These are phyloP conservation scores for Ceratina japonica DNA, from an alignment of 1,140 invertebrate species.

Conservation along the genomic window DNA sequence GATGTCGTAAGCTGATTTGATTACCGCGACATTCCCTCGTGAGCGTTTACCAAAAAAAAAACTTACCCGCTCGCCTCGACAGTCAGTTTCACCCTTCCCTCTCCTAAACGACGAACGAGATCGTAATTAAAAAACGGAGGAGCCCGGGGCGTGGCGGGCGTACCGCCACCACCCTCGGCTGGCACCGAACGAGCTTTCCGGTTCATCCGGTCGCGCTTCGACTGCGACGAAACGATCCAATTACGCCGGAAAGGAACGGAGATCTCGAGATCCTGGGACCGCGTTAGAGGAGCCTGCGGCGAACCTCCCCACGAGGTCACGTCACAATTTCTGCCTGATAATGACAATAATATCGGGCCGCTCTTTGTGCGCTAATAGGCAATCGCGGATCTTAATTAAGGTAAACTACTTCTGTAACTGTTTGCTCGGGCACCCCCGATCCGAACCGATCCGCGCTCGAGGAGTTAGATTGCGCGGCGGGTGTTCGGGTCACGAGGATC, in stretches of 20 bases:
- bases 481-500: slow-evolving; percentile 40
- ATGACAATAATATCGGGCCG: slow-evolving; percentile 55
- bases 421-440: slow-evolving; percentile 30
- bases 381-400: slow-evolving; percentile 59
- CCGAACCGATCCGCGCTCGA: slow-evolving; percentile 30
- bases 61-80: not conserved
- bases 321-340: slow-evolving; percentile 55
- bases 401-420: slow-evolving; percentile 46
- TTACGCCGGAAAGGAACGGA: slow-evolving; percentile 11
- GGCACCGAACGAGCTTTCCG: slow-evolving; percentile 14
- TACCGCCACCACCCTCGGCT: not conserved
- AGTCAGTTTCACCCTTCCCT: not conserved
- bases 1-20: slow-evolving; percentile 1
- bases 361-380: slow-evolving; percentile 59
- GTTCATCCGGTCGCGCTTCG: slow-evolving; percentile 13
- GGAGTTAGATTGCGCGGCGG: slow-evolving; percentile 41
- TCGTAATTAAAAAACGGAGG: slow-evolving; percentile 41
- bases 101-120: slow-evolving; percentile 15
- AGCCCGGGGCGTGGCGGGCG: not conserved
- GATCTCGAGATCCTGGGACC: slow-evolving; percentile 6
- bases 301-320: not conserved
- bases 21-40: not conserved
- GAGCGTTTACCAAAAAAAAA: slow-evolving; percentile 13
- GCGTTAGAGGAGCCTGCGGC: slow-evolving; percentile 5
- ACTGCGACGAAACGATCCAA: slow-evolving; percentile 40